Percentiles rank a stretch among this genome's conserved stretches.
These are phyloP conservation scores for Aleiodes alternator DNA, from an alignment of 2,888 invertebrate species.

Conservation along the genomic window DNA sequence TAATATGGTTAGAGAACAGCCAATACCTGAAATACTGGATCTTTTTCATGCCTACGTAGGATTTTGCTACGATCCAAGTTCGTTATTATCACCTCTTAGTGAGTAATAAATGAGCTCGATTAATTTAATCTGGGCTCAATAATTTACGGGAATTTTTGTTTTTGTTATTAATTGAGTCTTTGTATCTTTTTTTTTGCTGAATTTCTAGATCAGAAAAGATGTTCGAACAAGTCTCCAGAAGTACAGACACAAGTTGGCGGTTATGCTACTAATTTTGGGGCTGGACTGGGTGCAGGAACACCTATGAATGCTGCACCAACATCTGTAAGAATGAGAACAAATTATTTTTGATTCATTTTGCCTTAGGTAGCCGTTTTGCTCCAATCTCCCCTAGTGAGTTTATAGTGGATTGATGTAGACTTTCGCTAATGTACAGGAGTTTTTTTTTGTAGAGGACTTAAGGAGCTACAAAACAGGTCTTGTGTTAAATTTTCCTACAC, in stretches of 20 bases:
- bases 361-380: too few species aligned
- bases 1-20: constrained; percentile 86
- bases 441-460: too few species aligned
- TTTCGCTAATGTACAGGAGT: too few species aligned
- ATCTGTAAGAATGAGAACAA: constrained; percentile 36
- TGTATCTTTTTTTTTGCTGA: constrained; percentile 35
- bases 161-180: not conserved
- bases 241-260: constrained; percentile 79
- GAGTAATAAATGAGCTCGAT: constrained; percentile 75
- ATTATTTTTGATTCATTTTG: not conserved
- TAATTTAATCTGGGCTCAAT: not conserved
- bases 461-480: too few species aligned
- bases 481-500: too few species aligned
- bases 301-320: constrained; percentile 53
- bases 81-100: constrained; percentile 91
- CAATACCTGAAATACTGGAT: constrained; percentile 90
- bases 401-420: too few species aligned
- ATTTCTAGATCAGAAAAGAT: constrained; percentile 83
- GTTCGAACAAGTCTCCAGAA: constrained; percentile 83
- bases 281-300: constrained; percentile 76
- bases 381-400: too few species aligned
- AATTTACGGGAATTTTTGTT: not conserved
- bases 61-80: constrained; percentile 94
- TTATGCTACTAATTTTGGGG: constrained; percentile 93
- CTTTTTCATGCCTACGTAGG: constrained; percentile 97